Conservation (phyloP, 2,797 vertebrate species). For the Pseudotriccus pelzelni region DNA sequence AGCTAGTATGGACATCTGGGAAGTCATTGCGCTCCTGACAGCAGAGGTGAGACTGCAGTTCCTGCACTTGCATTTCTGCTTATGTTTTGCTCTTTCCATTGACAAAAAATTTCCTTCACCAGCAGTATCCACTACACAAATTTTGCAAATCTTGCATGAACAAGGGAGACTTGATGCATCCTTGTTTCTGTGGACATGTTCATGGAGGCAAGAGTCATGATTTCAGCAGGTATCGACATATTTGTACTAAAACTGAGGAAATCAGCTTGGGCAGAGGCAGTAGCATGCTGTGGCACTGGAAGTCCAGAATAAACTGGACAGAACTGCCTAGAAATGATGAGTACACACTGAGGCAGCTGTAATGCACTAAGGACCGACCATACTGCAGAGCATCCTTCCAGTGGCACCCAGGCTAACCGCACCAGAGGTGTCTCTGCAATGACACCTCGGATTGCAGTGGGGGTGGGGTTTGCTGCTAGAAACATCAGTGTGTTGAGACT, state of each 20-base stretch:
- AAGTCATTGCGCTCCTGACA: background rate
- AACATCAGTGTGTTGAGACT: background rate
- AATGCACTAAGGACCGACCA: background rate
- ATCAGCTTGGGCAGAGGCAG: background rate
- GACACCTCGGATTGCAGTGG: background rate
- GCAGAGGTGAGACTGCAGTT: background rate
- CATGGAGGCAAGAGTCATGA: background rate
- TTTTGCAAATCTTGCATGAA: background rate
- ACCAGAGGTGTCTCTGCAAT: background rate
- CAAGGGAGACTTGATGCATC: background rate
- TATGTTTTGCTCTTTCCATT: background rate
- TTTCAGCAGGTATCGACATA: background rate
- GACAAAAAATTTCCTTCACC: background rate
- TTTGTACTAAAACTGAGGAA: background rate
- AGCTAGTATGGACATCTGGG: rapidly evolving
- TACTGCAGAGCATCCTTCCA: background rate
- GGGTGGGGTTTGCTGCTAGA: background rate
- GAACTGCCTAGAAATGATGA: background rate
- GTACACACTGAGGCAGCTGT: background rate
- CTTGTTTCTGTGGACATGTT: background rate
- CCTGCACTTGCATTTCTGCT: background rate
- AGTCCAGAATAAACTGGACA: background rate
- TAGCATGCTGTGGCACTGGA: background rate
- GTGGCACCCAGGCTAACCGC: background rate
- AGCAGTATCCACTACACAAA: background rate